Base-by-base conservation (phyloP, 1,140 invertebrate genomes). In the Bathynomus jamesi region DNA sequence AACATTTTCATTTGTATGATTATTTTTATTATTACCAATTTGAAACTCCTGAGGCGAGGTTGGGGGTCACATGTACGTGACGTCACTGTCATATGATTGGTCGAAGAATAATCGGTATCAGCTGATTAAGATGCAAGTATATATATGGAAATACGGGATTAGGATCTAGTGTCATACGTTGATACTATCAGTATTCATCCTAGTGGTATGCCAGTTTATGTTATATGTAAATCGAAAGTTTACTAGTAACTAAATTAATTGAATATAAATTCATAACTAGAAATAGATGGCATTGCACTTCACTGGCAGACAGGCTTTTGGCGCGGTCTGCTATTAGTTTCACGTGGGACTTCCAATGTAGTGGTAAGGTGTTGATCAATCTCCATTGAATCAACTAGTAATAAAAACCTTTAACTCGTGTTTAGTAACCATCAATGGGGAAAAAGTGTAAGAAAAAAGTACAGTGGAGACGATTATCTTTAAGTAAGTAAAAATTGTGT, bases 371-470 rank as follows among this genome's bases (percentile, higher is more conserved):
- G 71, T 73, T 67, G 64, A n/a, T 69, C 69, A 67, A 65, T 64
- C 71, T 73, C 67, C 60, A 68, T 63, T 67, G 71, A 67, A 17
- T 21, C 64, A 30, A 53, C 31, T 73, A 61, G 40, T 72, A 61
- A 17, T 60, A 65, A 64, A 46, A 69, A 28, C 32, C 21, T 53
- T 53, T 61, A 65, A 28, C n/a, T n/a, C n/a, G n/a, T n/a, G 40
- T 53, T 17, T 53, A 74, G 24, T 65, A 66, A 64, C 30, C 46
- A 74, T 74, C 72, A 74, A 74, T 74, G 72, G 72, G 72, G 72
- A 74, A 74, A 74, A 74, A 74, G 72, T 74, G 31, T 70, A 74
- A 74, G 72, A 74, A 74, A 69, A 74, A 74, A 61, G 72, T 74
- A 65, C 72, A 74, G 70, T 74, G 72, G 72, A 70, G 69, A 61